These are phyloP conservation scores for Carabus problematicus DNA, from an alignment of 2,888 invertebrate species.

Conservation along the genomic window DNA sequence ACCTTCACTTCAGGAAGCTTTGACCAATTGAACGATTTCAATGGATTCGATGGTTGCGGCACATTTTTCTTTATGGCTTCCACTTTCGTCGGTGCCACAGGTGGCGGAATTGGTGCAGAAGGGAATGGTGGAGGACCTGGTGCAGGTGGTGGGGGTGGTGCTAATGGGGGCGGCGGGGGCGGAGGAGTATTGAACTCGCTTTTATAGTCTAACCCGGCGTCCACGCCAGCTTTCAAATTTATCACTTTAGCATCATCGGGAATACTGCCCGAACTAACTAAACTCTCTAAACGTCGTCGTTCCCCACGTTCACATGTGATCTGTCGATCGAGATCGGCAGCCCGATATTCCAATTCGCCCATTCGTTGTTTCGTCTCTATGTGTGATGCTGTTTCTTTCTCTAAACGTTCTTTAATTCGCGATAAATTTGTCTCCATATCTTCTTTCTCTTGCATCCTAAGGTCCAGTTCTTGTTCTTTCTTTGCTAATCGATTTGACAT, in stretches of 20 bases:
- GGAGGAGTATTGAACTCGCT: constrained; percentile 48
- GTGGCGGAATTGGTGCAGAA: constrained; percentile 67
- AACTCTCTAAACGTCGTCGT: constrained; percentile 80
- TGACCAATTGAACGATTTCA: constrained; percentile 98
- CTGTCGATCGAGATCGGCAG: constrained; percentile 63
- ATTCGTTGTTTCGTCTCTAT: constrained; percentile 84
- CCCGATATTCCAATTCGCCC: constrained; percentile 66
- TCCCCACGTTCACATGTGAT: constrained; percentile 81
- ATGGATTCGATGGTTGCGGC: constrained; percentile 89
- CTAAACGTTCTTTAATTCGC: constrained; percentile 83
- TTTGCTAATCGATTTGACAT: constrained; percentile 86
- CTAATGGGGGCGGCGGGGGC: constrained; percentile 56
- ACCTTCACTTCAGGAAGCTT: constrained; percentile 91
- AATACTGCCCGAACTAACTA: constrained; percentile 89
- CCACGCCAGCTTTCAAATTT: constrained; percentile 55
- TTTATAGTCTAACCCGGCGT: constrained; percentile 49
- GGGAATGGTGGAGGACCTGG: constrained; percentile 69
- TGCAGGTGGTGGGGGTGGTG: constrained; percentile 67
- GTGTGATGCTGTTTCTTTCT: constrained; percentile 87
- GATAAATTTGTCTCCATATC: constrained; percentile 84
- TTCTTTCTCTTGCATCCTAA: constrained; percentile 89
- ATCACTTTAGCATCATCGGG: constrained; percentile 91
- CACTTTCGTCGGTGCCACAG: constrained; percentile 63
- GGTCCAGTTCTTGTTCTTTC: constrained; percentile 91
- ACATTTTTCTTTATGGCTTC: constrained; percentile 82